phyloP scores from a whole-genome alignment of 2,888 invertebrate genomes.

The Drosophila prostipennis region DNA sequence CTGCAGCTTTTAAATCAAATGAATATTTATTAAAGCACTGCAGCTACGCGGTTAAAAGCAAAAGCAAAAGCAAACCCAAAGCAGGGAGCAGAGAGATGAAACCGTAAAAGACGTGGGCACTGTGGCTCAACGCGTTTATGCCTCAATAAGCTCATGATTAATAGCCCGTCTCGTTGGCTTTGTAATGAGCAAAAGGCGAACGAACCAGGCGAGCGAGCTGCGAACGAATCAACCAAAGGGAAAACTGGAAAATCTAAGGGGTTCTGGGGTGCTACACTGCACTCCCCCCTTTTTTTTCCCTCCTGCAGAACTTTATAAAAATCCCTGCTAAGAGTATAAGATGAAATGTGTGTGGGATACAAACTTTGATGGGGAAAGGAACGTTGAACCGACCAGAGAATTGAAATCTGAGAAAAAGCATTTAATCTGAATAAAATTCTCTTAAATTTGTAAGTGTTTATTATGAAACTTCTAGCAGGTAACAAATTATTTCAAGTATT shows the following conservation, averaged over 20 bases:
- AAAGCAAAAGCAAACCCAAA: background rate
- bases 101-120: slow-evolving; percentile 57
- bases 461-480: no score
- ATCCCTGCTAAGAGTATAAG: slow-evolving; percentile 24
- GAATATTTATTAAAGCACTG: slow-evolving; percentile 70
- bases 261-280: background rate
- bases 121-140: slow-evolving; percentile 78
- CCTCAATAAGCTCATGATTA: slow-evolving; percentile 83
- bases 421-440: slow-evolving; percentile 2
- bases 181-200: slow-evolving; percentile 72
- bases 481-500: no score
- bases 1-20: slow-evolving; percentile 63
- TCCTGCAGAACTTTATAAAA: slow-evolving; percentile 12
- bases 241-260: slow-evolving; percentile 8
- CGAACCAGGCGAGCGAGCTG: slow-evolving; percentile 32
- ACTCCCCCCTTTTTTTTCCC: background rate
- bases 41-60: slow-evolving; percentile 17
- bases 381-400: slow-evolving; percentile 7
- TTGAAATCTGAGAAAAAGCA: background rate
- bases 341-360: slow-evolving; percentile 15
- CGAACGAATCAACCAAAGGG: slow-evolving; percentile 35
- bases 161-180: slow-evolving; percentile 69
- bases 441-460: no score
- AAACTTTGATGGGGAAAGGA: slow-evolving; percentile 4
- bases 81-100: slow-evolving; percentile 19